Evolutionary conservation across 2,888 invertebrate genomes (phyloP).

Genomic region (Hybos culiciformis): DNA sequence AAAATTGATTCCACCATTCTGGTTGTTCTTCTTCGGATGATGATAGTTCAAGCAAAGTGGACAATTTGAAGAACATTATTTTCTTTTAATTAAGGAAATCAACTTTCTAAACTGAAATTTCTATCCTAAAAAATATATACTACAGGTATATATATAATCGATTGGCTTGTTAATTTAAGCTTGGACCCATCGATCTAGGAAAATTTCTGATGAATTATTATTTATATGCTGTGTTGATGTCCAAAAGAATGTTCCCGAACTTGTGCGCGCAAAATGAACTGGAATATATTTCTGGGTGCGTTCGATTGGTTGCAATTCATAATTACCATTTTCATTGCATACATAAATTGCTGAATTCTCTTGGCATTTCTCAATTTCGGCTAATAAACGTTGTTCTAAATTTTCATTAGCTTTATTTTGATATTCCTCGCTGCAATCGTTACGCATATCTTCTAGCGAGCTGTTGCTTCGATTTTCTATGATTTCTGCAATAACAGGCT

Average conservation of each 20-base stretch:
- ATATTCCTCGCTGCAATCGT: conserved; percentile 18
- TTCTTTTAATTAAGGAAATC: too few relatives aligned
- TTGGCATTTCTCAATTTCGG: conserved; percentile 52
- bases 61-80: not conserved
- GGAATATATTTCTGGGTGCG: conserved; percentile 37
- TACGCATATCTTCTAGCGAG: conserved; percentile 16
- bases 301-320: conserved; percentile 28
- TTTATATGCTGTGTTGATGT: too few relatives aligned
- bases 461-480: conserved; percentile 30
- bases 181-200: not conserved
- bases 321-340: conserved; percentile 41
- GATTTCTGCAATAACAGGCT: conserved; percentile 28
- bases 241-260: conserved; percentile 75
- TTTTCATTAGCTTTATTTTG: conserved; percentile 53
- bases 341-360: conserved; percentile 57
- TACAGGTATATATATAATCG: too few relatives aligned
- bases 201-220: not conserved
- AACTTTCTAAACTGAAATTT: too few relatives aligned
- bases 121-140: too few relatives aligned
- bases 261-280: conserved; percentile 65
- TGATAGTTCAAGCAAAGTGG: not conserved
- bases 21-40: too few relatives aligned
- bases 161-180: not conserved
- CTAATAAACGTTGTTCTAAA: conserved; percentile 58
- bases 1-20: too few relatives aligned